These are phyloP conservation scores for Diorhabda carinulata DNA, from an alignment of 1,140 invertebrate genomes.

Conservation along the genomic window DNA sequence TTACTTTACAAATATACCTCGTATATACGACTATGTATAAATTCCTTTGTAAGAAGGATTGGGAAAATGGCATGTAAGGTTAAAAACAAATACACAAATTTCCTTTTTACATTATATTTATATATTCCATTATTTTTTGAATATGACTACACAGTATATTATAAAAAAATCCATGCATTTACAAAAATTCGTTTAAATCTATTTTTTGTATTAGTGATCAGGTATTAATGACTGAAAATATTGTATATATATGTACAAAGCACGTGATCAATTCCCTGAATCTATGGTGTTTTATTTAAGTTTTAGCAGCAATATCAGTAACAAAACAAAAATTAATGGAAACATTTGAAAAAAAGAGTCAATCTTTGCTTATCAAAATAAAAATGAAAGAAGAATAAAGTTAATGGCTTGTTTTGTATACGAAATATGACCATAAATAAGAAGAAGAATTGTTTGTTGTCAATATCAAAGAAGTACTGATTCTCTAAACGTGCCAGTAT, in stretches of 20 bases:
- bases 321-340: neutral
- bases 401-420: neutral
- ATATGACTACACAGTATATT: conserved; percentile 18
- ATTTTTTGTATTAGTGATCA: neutral
- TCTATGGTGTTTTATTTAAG: neutral
- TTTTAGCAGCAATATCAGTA: neutral
- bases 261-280: conserved; percentile 1
- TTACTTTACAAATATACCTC: no score
- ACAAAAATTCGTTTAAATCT: conserved; percentile 7
- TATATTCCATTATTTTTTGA: conserved; percentile 15
- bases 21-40: no score
- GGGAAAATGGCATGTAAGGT: neutral
- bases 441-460: no score
- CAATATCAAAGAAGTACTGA: no score
- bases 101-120: conserved; percentile 11
- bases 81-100: neutral
- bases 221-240: neutral
- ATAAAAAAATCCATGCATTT: conserved; percentile 16
- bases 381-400: neutral
- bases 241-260: conserved; percentile 3
- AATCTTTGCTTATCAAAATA: neutral
- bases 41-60: neutral
- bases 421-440: neutral
- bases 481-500: no score
- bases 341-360: neutral